phyloP scores from a whole-genome alignment of 2,113 vertebrate species.

The Cephalopterus ornatus region DNA sequence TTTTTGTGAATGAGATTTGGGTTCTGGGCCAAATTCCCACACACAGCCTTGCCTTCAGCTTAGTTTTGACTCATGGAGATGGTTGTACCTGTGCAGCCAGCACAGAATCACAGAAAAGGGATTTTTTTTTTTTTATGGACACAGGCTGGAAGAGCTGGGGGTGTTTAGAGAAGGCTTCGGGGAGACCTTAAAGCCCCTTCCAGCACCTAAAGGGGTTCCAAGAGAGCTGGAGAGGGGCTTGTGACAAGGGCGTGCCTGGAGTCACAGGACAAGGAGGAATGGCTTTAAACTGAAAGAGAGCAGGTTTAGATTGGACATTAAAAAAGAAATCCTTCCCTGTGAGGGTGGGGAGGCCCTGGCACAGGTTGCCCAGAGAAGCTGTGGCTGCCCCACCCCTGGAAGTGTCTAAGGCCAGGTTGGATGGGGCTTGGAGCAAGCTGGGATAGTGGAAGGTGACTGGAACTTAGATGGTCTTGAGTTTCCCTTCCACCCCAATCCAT shows the following conservation, averaged over 20 bases:
- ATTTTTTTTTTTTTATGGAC: no score
- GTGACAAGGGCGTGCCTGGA: background rate
- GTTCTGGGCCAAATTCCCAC: background rate
- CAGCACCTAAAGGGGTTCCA: background rate
- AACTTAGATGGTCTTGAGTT: fast-evolving
- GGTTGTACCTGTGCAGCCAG: background rate
- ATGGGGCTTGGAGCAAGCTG: fast-evolving
- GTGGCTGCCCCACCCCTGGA: background rate
- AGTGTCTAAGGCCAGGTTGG: background rate
- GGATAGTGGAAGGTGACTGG: fast-evolving
- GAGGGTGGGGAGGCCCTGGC: background rate
- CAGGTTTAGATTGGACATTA: background rate
- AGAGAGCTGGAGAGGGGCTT: background rate
- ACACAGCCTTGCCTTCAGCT: fast-evolving
- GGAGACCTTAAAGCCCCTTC: background rate
- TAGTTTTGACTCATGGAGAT: background rate
- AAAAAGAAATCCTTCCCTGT: background rate
- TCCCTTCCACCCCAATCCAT: background rate
- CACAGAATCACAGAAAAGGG: background rate
- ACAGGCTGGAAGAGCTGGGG: background rate
- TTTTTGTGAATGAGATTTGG: background rate
- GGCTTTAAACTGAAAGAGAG: background rate
- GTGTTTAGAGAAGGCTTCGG: background rate
- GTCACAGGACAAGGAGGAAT: background rate
- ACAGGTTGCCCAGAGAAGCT: background rate